These are phyloP conservation scores for Heterotilapia buettikoferi DNA, from an alignment of 2,113 vertebrate genomes.

Conservation along the genomic window DNA sequence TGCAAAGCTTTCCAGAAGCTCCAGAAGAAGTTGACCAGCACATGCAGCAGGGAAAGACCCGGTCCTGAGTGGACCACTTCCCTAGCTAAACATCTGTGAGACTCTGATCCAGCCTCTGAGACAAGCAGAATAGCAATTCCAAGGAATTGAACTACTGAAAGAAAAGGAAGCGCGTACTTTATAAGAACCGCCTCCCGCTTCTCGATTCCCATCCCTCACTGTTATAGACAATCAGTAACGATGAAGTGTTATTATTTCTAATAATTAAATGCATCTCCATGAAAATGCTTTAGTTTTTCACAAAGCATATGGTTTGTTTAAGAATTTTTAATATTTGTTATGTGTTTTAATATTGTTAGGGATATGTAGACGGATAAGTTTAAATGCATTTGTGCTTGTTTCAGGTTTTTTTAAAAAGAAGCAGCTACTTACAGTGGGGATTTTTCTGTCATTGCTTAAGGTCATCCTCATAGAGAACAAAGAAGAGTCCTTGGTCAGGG, in stretches of 20 bases:
- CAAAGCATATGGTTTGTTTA: background rate
- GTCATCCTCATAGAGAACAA: conserved; percentile 95
- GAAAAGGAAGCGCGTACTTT: background rate
- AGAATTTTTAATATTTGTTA: background rate
- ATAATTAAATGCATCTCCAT: background rate
- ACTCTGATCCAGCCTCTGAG: background rate
- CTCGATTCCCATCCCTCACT: background rate
- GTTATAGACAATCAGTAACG: background rate
- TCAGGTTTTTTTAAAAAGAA: conserved; percentile 53
- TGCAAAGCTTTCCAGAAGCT: background rate
- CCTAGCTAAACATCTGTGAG: background rate
- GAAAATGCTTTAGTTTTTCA: background rate
- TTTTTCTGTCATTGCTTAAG: conserved; percentile 56
- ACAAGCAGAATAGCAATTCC: background rate
- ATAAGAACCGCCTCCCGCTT: background rate
- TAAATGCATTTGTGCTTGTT: background rate
- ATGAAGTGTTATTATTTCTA: background rate
- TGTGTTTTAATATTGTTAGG: background rate
- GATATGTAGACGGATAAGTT: background rate
- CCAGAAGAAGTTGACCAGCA: background rate
- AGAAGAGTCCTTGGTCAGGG: conserved; percentile 88
- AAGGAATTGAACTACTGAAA: background rate
- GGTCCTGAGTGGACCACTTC: background rate
- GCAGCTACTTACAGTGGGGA: background rate
- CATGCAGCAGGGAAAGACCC: background rate